phyloP scores from a whole-genome alignment of 2,113 vertebrate genomes.

The Trichechus manatus region DNA sequence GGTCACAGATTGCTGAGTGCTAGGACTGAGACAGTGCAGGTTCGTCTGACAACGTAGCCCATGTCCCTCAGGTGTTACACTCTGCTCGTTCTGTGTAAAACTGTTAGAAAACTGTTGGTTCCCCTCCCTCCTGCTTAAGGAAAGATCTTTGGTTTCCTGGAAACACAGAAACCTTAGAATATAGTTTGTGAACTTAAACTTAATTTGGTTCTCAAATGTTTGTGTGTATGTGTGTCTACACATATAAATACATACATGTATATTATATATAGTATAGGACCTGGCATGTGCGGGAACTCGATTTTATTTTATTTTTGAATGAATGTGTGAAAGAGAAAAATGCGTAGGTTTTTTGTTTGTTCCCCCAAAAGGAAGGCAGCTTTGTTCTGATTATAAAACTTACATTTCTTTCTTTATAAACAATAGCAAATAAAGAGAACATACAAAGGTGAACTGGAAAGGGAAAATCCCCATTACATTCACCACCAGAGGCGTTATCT shows the following conservation, averaged over 20 bases:
- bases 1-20: neutral
- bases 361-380: neutral
- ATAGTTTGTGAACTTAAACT: neutral
- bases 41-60: neutral
- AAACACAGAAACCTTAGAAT: constrained; percentile 14
- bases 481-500: neutral
- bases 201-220: neutral
- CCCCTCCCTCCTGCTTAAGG: neutral
- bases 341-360: neutral
- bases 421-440: neutral
- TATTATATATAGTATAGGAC: neutral
- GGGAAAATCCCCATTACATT: neutral
- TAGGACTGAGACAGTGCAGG: neutral
- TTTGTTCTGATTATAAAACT: constrained; percentile 22
- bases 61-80: neutral
- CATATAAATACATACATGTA: neutral
- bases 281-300: neutral
- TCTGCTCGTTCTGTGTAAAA: neutral
- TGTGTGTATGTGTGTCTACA: neutral
- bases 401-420: neutral
- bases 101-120: neutral
- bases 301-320: neutral
- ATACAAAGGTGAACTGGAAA: neutral
- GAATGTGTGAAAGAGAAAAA: neutral
- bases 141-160: neutral